A percentile compares a stretch with the other conserved stretches of the same genome.
phyloP scores from a whole-genome alignment of 1,140 invertebrate genomes.

The Parasteatoda tepidariorum region DNA sequence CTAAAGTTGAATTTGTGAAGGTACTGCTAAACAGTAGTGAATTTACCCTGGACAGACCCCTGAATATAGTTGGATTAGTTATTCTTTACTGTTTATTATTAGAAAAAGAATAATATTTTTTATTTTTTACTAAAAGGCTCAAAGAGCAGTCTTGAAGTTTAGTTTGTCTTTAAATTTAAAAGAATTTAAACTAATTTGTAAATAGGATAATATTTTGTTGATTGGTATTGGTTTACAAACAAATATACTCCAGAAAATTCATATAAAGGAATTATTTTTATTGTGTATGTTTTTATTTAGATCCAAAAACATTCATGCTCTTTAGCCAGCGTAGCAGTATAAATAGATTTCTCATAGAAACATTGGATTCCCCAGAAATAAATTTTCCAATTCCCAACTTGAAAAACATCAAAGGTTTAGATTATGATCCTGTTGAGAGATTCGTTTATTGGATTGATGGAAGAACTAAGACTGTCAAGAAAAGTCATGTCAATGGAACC shows the following conservation, averaged over 20 bases:
- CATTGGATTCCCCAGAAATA: conserved; percentile 64
- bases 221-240: not conserved
- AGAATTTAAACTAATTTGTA: no score
- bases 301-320: conserved; percentile 68
- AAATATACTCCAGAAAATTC: not conserved
- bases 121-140: no score
- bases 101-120: no score
- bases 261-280: no score
- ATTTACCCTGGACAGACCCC: no score
- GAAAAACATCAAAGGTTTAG: conserved; percentile 86
- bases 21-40: no score
- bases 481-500: conserved; percentile 79
- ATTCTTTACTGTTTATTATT: no score
- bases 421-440: conserved; percentile 81
- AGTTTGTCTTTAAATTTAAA: no score
- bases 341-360: conserved; percentile 67
- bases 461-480: conserved; percentile 86
- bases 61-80: no score
- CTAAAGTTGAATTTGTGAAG: no score
- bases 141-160: no score
- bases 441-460: conserved; percentile 95
- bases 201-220: no score
- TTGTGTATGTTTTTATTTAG: conserved; percentile 65
- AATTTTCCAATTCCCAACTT: conserved; percentile 76
- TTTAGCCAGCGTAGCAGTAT: conserved; percentile 68